Conservation (phyloP, 2,113 vertebrate species). For the Cephalopterus ornatus region DNA sequence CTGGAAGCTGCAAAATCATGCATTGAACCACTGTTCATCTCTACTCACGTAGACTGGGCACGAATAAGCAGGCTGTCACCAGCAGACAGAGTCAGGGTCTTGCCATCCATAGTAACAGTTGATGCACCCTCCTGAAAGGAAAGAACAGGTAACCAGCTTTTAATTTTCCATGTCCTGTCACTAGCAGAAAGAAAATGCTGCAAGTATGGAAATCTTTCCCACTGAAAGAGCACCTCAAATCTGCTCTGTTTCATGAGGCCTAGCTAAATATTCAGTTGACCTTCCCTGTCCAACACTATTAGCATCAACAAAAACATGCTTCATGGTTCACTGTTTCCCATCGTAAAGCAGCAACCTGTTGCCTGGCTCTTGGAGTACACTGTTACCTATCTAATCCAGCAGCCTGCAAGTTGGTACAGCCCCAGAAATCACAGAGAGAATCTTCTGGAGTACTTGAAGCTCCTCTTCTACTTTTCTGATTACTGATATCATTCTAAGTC, state of each 20-base stretch:
- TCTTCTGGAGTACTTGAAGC: not conserved
- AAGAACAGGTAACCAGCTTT: not conserved
- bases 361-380: not conserved
- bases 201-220: not conserved
- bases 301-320: not conserved
- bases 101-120: conserved; percentile 60
- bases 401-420: not conserved
- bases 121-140: conserved; percentile 85
- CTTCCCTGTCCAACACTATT: not conserved
- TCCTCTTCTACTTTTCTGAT: not conserved
- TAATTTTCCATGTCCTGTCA: not conserved
- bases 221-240: not conserved
- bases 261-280: not conserved
- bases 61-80: conserved; percentile 87
- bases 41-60: conserved; percentile 80
- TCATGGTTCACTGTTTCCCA: not conserved
- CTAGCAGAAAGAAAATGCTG: not conserved
- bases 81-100: conserved; percentile 67
- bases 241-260: not conserved
- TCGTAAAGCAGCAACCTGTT: not conserved
- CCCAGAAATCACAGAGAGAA: not conserved
- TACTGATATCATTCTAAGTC: not conserved
- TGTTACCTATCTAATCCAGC: not conserved
- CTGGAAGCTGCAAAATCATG: not conserved
- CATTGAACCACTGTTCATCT: not conserved